Percentiles rank a stretch among this genome's conserved stretches.
These are phyloP conservation scores for Ypsolopha scabrella DNA, from an alignment of 2,888 invertebrate species.

Conservation along the genomic window DNA sequence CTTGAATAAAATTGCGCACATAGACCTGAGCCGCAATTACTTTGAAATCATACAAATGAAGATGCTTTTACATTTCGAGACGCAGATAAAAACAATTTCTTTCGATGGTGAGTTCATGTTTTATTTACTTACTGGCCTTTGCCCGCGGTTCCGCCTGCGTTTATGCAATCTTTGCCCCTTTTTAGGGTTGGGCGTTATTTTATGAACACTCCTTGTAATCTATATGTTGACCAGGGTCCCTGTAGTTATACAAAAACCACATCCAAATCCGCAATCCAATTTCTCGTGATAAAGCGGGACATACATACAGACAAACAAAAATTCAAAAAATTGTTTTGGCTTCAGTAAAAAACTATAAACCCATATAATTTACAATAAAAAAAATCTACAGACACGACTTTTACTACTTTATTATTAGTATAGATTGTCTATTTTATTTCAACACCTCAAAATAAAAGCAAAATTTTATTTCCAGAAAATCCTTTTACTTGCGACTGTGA, in stretches of 20 bases:
- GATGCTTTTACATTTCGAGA: slow-evolving; percentile 82
- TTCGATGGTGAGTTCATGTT: slow-evolving; percentile 78
- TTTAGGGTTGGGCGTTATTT: no score
- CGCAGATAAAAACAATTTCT: slow-evolving; percentile 81
- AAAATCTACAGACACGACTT: no score
- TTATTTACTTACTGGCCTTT: no score
- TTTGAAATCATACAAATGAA: slow-evolving; percentile 84
- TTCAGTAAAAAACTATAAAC: background rate
- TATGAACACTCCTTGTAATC: background rate
- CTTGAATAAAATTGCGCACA: slow-evolving; percentile 78
- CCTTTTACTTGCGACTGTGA: slow-evolving; percentile 92
- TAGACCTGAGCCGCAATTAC: slow-evolving; percentile 87
- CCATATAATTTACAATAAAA: no score
- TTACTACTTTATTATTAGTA: background rate
- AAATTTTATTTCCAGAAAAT: slow-evolving; percentile 75
- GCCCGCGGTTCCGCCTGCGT: no score
- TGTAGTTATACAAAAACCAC: background rate
- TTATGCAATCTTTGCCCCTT: no score
- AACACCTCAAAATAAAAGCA: background rate
- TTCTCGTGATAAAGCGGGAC: no score
- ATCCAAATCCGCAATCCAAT: background rate
- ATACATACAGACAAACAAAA: no score
- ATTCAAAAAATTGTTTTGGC: background rate
- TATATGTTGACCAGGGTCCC: background rate
- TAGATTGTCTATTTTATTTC: background rate